Evolutionary conservation across 2,113 vertebrate species (phyloP).

Genomic region (Hypocryptadius cinnamomeus): DNA sequence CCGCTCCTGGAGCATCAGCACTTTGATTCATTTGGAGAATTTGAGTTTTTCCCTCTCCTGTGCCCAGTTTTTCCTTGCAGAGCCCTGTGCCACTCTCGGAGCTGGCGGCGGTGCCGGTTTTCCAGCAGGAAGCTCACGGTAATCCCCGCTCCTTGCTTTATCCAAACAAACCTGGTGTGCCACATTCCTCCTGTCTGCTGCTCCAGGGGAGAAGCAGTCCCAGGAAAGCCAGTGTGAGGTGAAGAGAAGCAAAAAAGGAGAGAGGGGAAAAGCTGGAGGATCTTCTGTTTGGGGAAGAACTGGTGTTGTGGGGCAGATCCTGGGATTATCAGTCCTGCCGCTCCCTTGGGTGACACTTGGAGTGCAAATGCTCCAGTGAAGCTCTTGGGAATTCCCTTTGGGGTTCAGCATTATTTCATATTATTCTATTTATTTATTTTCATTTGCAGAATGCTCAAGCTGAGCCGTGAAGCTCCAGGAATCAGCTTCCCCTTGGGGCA

Average conservation of each 20-base stretch:
- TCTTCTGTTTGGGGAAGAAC: neutral
- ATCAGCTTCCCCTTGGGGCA: neutral
- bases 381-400: neutral
- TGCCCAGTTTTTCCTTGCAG: neutral
- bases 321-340: rapidly evolving
- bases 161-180: constrained; percentile 6
- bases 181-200: constrained; percentile 4
- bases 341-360: neutral
- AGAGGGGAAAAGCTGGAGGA: neutral
- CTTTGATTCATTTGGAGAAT: neutral
- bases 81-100: neutral
- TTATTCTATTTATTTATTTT: neutral
- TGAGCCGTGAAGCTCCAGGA: neutral
- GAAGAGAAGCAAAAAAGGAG: neutral
- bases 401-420: neutral
- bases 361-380: neutral
- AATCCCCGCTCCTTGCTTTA: neutral
- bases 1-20: neutral
- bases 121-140: neutral
- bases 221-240: neutral
- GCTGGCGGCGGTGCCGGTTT: rapidly evolving
- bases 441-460: neutral
- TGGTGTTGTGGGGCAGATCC: neutral
- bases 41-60: neutral
- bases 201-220: neutral